Evolutionary conservation across 2,888 invertebrate genomes (phyloP).

Genomic region (Agriopis aurantiaria): DNA sequence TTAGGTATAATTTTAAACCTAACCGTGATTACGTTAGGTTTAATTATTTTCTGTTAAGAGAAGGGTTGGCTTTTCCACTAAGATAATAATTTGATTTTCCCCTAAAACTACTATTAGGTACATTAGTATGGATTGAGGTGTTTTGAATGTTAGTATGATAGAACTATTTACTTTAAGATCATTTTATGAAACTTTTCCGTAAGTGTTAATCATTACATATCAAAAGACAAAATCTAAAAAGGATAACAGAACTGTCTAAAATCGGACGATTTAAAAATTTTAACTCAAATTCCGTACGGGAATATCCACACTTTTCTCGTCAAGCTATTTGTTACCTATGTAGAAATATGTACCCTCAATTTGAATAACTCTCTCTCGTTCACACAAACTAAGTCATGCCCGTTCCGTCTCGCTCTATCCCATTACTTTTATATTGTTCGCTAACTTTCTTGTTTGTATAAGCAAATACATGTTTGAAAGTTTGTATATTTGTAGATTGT

Average conservation of each 20-base stretch:
- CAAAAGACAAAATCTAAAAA: background rate
- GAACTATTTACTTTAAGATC: no score
- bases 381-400: constrained; percentile 54
- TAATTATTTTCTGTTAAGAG: no score
- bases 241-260: background rate
- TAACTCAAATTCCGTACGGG: constrained; percentile 52
- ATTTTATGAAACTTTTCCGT: no score
- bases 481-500: constrained; percentile 85
- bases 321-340: constrained; percentile 85
- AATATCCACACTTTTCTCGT: constrained; percentile 79
- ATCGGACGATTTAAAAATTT: constrained; percentile 31
- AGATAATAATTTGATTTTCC: no score
- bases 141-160: no score
- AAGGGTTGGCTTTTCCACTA: no score
- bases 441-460: constrained; percentile 87
- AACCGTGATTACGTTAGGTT: no score
- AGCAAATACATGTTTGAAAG: constrained; percentile 86
- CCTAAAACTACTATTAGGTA: no score
- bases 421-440: constrained; percentile 87
- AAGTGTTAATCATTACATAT: no score
- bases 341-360: constrained; percentile 87
- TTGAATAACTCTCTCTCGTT: constrained; percentile 81
- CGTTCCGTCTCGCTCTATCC: constrained; percentile 74
- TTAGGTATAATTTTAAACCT: no score
- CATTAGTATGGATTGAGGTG: no score